Evolutionary conservation across 2,797 vertebrate genomes (phyloP).

Genomic region (Cirrhinus mrigala): DNA sequence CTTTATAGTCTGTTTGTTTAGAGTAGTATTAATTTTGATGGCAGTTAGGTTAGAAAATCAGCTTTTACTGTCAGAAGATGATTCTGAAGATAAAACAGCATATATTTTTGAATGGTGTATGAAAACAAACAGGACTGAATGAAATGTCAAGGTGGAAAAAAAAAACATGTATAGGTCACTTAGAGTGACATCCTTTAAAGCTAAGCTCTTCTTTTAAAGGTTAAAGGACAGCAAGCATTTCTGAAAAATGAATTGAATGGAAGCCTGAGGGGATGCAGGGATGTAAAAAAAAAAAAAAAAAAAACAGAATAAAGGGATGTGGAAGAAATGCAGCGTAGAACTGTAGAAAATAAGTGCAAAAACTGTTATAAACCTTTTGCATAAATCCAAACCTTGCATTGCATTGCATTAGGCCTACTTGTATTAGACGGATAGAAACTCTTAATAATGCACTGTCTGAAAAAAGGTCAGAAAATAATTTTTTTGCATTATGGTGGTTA

Average conservation of each 20-base stretch:
- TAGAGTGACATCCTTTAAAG: neutral
- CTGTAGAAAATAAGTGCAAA: neutral
- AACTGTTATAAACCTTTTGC: neutral
- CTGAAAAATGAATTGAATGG: slow-evolving; percentile 1
- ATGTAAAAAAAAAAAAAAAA: too few relatives aligned
- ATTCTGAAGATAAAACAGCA: neutral
- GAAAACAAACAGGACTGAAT: neutral
- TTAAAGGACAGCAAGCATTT: slow-evolving; percentile 4
- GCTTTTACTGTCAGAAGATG: neutral
- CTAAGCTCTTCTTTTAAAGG: slow-evolving; percentile 15
- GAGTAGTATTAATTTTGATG: neutral
- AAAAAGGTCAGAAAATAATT: neutral
- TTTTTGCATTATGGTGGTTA: neutral
- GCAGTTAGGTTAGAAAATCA: neutral
- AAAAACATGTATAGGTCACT: neutral
- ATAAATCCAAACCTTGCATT: neutral
- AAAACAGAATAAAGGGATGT: neutral
- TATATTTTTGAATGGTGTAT: neutral
- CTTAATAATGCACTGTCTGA: neutral
- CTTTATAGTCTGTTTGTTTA: neutral
- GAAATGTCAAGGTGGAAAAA: neutral
- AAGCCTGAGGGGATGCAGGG: neutral
- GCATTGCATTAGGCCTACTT: neutral
- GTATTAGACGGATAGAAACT: neutral
- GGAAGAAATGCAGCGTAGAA: neutral